Conservation (phyloP, 1,140 invertebrate genomes). For the Micrasema longulum region DNA sequence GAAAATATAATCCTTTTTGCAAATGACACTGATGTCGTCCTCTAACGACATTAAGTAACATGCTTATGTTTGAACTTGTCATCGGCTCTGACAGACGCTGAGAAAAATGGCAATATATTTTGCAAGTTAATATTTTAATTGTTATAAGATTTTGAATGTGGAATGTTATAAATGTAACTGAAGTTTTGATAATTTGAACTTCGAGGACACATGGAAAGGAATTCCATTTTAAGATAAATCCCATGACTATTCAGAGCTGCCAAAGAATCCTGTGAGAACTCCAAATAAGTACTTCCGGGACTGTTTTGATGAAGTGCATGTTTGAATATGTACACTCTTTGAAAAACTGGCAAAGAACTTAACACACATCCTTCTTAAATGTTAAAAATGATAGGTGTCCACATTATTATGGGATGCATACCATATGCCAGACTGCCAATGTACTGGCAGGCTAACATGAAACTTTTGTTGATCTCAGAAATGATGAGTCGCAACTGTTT, state of each 20-base stretch:
- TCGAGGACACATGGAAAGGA: constrained; percentile 21
- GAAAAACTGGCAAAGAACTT: constrained; percentile 36
- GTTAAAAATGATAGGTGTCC: constrained; percentile 38
- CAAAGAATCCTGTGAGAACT: constrained; percentile 9
- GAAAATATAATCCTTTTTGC: too few relatives aligned
- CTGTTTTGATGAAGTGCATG: constrained; percentile 40
- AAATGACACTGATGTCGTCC: too few relatives aligned
- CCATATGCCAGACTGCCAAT: constrained; percentile 48
- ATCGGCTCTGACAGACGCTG: too few relatives aligned
- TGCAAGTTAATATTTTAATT: too few relatives aligned
- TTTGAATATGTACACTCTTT: constrained; percentile 37
- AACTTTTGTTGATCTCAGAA: constrained; percentile 37
- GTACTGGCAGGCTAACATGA: constrained; percentile 52
- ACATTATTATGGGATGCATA: constrained; percentile 51
- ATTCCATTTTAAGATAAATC: constrained; percentile 29
- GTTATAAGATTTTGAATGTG: too few relatives aligned
- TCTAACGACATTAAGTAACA: too few relatives aligned
- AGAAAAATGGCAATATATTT: too few relatives aligned
- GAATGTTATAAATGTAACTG: too few relatives aligned
- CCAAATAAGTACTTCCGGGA: constrained; percentile 35
- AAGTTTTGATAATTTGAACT: too few relatives aligned
- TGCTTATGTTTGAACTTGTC: too few relatives aligned
- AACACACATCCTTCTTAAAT: constrained; percentile 37
- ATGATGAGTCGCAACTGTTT: constrained; percentile 49
- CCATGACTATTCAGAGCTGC: constrained; percentile 23